These are phyloP conservation scores for Channallabes apus DNA, from an alignment of 2,797 vertebrate genomes.

Conservation along the genomic window DNA sequence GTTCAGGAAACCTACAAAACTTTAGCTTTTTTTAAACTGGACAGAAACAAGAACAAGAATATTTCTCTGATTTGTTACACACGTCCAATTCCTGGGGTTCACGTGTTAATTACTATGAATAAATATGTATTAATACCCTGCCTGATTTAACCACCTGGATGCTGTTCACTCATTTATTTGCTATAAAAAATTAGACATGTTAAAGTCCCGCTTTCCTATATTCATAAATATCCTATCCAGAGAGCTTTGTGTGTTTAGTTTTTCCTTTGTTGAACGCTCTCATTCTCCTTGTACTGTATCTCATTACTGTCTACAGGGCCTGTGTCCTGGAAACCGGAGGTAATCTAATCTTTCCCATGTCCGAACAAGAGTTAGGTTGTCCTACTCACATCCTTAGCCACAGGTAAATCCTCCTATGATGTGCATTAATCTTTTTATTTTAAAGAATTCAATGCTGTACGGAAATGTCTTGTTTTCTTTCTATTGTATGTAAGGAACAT, in stretches of 20 bases:
- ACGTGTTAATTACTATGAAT: neutral
- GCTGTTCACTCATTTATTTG: neutral
- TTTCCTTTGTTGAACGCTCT: slow-evolving; percentile 11
- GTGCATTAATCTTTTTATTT: neutral
- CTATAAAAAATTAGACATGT: neutral
- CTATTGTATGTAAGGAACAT: neutral
- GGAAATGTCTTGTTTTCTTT: neutral
- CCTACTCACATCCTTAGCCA: neutral
- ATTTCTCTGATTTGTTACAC: neutral
- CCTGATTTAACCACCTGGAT: neutral
- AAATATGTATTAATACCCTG: neutral
- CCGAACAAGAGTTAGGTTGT: slow-evolving; percentile 3
- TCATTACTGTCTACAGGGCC: slow-evolving; percentile 27
- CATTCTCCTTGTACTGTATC: slow-evolving; percentile 30
- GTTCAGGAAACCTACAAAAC: no score
- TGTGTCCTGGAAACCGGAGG: slow-evolving; percentile 38
- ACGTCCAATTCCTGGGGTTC: neutral
- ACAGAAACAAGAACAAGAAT: no score
- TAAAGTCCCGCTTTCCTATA: neutral
- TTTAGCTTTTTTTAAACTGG: neutral
- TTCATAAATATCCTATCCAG: neutral
- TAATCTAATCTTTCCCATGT: slow-evolving; percentile 28
- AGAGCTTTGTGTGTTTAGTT: neutral
- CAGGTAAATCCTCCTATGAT: neutral
- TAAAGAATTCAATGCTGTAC: neutral